A percentile compares a stretch with the other conserved stretches of the same genome.
Evolutionary conservation across 2,888 invertebrate genomes (phyloP).

Genomic region (Listrodromus nycthemerus): DNA sequence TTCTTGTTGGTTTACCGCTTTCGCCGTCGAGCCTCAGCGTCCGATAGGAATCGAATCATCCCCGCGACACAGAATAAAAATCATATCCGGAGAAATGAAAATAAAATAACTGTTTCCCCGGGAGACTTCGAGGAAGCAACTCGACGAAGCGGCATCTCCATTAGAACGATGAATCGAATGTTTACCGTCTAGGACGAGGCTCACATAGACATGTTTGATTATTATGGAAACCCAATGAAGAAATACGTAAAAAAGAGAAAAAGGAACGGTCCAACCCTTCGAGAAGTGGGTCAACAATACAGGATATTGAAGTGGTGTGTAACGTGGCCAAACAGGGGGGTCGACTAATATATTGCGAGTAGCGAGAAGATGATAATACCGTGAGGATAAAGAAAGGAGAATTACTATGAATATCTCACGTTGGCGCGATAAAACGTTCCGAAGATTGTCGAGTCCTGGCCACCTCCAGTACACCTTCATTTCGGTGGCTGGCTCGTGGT

Average conservation of each 20-base stretch:
- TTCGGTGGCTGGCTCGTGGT: constrained; percentile 33
- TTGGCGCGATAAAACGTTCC: constrained; percentile 50
- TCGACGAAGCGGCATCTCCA: not conserved
- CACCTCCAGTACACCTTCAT: not conserved
- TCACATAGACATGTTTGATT: not conserved
- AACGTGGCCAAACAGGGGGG: constrained; percentile 42
- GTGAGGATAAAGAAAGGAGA: constrained; percentile 14
- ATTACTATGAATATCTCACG: constrained; percentile 56
- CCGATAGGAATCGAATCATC: not conserved
- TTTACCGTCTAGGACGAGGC: not conserved
- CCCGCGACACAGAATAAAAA: not conserved
- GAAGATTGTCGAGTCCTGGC: not conserved
- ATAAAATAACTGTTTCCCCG: not conserved
- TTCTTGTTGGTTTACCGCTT: not conserved
- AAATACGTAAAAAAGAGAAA: not conserved
- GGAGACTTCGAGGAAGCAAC: not conserved
- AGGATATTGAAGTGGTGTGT: constrained; percentile 49
- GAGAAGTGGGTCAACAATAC: constrained; percentile 56
- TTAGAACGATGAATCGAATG: not conserved
- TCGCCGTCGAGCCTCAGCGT: constrained; percentile 8
- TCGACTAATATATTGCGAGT: constrained; percentile 60
- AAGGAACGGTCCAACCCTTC: constrained; percentile 10
- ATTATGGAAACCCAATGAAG: constrained; percentile 32
- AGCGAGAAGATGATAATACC: constrained; percentile 51
- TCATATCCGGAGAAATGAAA: not conserved